These are phyloP conservation scores for Xestobium rufovillosum DNA, from an alignment of 2,888 invertebrate species.

Conservation along the genomic window DNA sequence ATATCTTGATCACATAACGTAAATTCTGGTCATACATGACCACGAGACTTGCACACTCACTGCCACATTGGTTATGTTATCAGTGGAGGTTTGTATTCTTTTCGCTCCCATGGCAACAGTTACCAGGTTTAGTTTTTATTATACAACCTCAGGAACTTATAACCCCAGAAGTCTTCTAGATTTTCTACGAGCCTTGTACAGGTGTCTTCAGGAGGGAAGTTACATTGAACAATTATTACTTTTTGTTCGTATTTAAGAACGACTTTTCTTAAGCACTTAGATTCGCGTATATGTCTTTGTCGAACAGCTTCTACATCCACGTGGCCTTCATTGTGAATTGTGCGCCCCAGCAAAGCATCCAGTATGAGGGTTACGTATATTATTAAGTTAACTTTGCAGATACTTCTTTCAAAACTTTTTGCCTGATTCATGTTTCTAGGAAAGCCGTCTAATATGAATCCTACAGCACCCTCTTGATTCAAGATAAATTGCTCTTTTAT, in stretches of 20 bases:
- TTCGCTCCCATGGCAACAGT: background rate
- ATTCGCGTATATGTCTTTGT: slow-evolving; percentile 10
- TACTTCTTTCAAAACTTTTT: slow-evolving; percentile 27
- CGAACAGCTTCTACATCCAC: slow-evolving; percentile 15
- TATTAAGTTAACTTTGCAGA: slow-evolving; percentile 24
- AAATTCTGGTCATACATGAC: background rate
- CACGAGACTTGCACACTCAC: no score
- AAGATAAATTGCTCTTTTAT: slow-evolving; percentile 9
- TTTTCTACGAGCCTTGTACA: slow-evolving; percentile 20
- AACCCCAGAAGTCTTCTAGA: slow-evolving; percentile 27
- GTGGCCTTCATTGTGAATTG: slow-evolving; percentile 7
- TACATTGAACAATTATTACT: slow-evolving; percentile 15
- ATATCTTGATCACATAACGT: background rate
- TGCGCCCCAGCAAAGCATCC: slow-evolving; percentile 19
- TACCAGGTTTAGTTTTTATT: slow-evolving; percentile 19
- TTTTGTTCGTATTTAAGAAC: slow-evolving; percentile 15
- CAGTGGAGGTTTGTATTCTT: background rate
- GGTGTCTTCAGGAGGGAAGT: slow-evolving; percentile 26
- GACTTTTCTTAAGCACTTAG: slow-evolving; percentile 12
- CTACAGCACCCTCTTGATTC: slow-evolving; percentile 15
- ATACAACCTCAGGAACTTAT: slow-evolving; percentile 24
- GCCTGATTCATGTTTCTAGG: slow-evolving; percentile 25
- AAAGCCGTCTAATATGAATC: slow-evolving; percentile 30
- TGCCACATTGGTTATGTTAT: background rate
- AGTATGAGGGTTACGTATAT: slow-evolving; percentile 22